Conservation (phyloP, 2,113 vertebrate genomes). For the Dolichotis patagonum region DNA sequence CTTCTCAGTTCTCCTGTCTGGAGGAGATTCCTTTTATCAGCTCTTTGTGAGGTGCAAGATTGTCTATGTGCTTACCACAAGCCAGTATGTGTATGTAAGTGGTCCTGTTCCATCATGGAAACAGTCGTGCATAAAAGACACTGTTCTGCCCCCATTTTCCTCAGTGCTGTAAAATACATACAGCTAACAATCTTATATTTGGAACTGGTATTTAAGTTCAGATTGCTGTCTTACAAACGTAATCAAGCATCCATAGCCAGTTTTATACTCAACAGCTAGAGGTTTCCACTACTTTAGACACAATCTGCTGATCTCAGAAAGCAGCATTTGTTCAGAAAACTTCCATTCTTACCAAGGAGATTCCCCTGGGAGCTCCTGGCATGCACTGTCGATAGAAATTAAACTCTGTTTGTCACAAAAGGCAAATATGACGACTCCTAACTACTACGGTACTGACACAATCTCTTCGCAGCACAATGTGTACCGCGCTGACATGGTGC, state of each 20-base stretch:
- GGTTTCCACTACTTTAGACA: neutral
- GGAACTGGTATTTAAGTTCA: neutral
- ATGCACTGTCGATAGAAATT: neutral
- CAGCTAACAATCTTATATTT: neutral
- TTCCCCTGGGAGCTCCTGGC: neutral
- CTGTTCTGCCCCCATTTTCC: neutral
- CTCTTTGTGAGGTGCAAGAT: neutral
- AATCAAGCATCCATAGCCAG: neutral
- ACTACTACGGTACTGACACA: neutral
- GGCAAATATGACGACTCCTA: neutral
- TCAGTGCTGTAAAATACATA: neutral
- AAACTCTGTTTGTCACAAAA: neutral
- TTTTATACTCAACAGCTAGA: neutral
- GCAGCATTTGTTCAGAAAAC: neutral
- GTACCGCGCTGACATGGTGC: neutral
- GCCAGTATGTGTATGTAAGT: neutral
- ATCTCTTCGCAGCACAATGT: neutral
- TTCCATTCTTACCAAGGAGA: neutral
- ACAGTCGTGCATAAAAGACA: neutral
- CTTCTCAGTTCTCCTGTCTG: neutral
- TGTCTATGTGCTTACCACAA: neutral
- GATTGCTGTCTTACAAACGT: neutral
- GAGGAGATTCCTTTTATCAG: neutral
- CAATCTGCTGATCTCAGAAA: neutral
- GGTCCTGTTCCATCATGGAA: neutral